Evolutionary conservation across 2,888 invertebrate species (phyloP).

Genomic region (Protodeltote pygarga): DNA sequence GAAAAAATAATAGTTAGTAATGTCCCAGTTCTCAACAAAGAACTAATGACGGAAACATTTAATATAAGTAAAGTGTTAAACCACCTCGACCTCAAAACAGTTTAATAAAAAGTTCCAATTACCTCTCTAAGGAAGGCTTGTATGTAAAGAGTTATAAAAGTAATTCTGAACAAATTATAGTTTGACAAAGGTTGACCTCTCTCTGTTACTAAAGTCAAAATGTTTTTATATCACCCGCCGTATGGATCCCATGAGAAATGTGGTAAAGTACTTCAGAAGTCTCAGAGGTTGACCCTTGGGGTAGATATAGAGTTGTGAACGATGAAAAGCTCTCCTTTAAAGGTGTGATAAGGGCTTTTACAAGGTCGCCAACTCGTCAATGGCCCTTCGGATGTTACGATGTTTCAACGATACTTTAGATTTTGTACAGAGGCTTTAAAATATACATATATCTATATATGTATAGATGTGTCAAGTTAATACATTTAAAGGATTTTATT

Average conservation of each 20-base stretch:
- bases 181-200: slow-evolving; percentile 19
- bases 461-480: neutral
- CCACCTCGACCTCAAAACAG: slow-evolving; percentile 13
- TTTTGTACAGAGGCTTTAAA: slow-evolving; percentile 9
- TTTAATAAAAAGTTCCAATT: slow-evolving; percentile 28
- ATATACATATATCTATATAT: slow-evolving; percentile 7
- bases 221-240: slow-evolving; percentile 16
- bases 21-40: slow-evolving; percentile 48
- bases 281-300: slow-evolving; percentile 28
- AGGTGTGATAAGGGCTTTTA: slow-evolving; percentile 48
- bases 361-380: slow-evolving; percentile 40
- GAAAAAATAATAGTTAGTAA: slow-evolving; percentile 44
- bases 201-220: slow-evolving; percentile 23
- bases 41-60: slow-evolving; percentile 38
- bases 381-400: slow-evolving; percentile 20
- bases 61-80: slow-evolving; percentile 26
- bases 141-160: slow-evolving; percentile 27
- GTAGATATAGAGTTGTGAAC: slow-evolving; percentile 30
- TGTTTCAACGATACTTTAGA: slow-evolving; percentile 10
- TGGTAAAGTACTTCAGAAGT: slow-evolving; percentile 32
- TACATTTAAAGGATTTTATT: too few relatives aligned
- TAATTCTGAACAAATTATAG: slow-evolving; percentile 30
- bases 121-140: slow-evolving; percentile 7
- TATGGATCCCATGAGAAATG: slow-evolving; percentile 17
- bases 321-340: slow-evolving; percentile 35